Percentiles rank a stretch among this genome's conserved stretches.
Conservation (phyloP, 2,113 vertebrate genomes). For the Odocoileus virginianus region DNA sequence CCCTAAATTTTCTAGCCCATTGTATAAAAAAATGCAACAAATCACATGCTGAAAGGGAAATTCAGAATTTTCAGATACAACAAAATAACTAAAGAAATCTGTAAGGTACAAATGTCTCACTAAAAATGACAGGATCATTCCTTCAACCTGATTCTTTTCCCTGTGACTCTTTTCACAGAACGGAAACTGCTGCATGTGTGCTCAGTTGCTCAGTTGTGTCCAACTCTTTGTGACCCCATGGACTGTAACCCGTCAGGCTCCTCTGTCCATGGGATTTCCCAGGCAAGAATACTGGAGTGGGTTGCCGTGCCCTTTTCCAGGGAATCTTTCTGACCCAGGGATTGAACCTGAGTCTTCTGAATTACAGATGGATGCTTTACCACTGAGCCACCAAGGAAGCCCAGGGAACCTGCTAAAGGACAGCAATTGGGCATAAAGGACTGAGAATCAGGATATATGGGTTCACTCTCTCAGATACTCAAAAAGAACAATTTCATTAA, state of each 20-base stretch:
- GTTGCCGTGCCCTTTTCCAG: not conserved
- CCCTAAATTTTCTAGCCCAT: not conserved
- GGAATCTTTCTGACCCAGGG: not conserved
- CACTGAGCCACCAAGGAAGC: not conserved
- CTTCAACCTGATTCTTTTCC: not conserved
- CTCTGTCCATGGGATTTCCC: not conserved
- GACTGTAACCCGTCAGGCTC: not conserved
- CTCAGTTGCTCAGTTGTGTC: not conserved
- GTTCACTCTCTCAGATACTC: not conserved
- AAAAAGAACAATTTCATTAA: not conserved
- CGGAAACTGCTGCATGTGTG: not conserved
- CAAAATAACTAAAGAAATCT: constrained; percentile 31
- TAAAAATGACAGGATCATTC: constrained; percentile 3
- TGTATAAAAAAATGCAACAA: not conserved
- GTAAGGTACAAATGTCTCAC: not conserved
- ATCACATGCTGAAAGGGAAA: constrained; percentile 8
- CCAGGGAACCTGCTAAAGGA: not conserved
- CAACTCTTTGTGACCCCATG: not conserved
- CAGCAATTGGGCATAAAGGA: not conserved
- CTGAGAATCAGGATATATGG: not conserved
- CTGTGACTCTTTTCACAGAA: not conserved
- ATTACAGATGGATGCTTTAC: not conserved
- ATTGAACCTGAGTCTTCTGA: not conserved
- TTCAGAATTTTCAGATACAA: not conserved
- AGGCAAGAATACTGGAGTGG: not conserved